phyloP scores from a whole-genome alignment of 2,888 invertebrate genomes.

The Scaptomyza caliginosa region DNA sequence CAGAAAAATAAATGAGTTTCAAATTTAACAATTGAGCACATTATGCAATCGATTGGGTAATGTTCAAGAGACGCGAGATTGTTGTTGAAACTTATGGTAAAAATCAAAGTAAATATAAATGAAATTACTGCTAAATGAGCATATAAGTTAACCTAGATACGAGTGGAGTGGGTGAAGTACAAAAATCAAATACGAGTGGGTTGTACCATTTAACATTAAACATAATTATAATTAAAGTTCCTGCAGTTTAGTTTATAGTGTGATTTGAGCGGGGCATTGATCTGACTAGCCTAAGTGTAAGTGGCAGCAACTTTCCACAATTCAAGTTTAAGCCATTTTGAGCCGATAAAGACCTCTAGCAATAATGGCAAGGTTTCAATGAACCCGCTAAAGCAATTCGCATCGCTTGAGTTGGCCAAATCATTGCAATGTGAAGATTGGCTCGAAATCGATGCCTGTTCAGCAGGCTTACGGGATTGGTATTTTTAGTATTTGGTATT shows the following conservation, averaged over 20 bases:
- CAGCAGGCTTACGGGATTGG: slow-evolving; percentile 14
- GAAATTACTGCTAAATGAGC: slow-evolving; percentile 11
- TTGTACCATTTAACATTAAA: background rate
- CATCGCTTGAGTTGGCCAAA: slow-evolving; percentile 21
- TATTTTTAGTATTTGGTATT: background rate
- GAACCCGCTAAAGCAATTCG: slow-evolving; percentile 57
- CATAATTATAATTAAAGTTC: background rate
- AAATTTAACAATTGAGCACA: slow-evolving; percentile 45
- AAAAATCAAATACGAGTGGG: background rate
- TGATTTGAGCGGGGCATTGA: slow-evolving; percentile 55
- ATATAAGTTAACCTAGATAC: slow-evolving; percentile 12
- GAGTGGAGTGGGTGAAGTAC: background rate
- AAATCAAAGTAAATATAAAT: slow-evolving; percentile 1
- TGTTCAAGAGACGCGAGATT: slow-evolving; percentile 20
- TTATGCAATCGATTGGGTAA: slow-evolving; percentile 44
- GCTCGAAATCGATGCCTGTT: slow-evolving; percentile 41
- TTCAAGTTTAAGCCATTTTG: slow-evolving; percentile 66
- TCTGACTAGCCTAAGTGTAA: slow-evolving; percentile 25
- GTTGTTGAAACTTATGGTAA: slow-evolving; percentile 10
- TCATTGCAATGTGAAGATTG: slow-evolving; percentile 34
- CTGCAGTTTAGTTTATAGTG: background rate
- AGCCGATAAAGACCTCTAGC: slow-evolving; percentile 62
- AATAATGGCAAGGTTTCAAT: slow-evolving; percentile 66
- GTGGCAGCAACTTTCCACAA: slow-evolving; percentile 62
- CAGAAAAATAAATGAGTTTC: slow-evolving; percentile 24